Conservation (phyloP, 2,888 invertebrate species). For the Drosophila seclusa region DNA sequence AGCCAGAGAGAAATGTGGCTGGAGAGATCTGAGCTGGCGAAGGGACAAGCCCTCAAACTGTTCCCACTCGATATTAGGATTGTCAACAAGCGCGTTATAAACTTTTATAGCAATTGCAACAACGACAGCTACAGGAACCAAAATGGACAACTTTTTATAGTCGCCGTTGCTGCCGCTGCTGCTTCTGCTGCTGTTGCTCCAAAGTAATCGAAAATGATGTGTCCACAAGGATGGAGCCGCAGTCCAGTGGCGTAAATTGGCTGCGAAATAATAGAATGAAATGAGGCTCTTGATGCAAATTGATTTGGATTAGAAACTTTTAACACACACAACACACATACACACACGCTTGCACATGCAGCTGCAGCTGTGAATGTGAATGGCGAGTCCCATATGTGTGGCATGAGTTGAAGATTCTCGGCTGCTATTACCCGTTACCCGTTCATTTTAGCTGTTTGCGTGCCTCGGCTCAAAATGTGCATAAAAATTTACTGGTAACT, state of each 20-base stretch:
- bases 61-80: slow-evolving; percentile 72
- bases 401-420: slow-evolving; percentile 36
- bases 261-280: slow-evolving; percentile 83
- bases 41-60: slow-evolving; percentile 18
- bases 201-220: slow-evolving; percentile 81
- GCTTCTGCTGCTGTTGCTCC: slow-evolving; percentile 19
- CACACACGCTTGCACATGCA: slow-evolving; percentile 18
- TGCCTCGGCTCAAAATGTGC: slow-evolving; percentile 54
- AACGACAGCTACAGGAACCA: slow-evolving; percentile 31
- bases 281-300: slow-evolving; percentile 84
- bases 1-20: slow-evolving; percentile 28
- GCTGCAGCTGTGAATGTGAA: slow-evolving; percentile 3
- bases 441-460: slow-evolving; percentile 33
- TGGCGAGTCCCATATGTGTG: slow-evolving; percentile 41
- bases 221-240: slow-evolving; percentile 64
- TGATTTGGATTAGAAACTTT: slow-evolving; percentile 83
- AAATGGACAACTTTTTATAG: slow-evolving; percentile 62
- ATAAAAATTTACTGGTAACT: slow-evolving; percentile 64
- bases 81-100: slow-evolving; percentile 82
- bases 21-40: slow-evolving; percentile 8
- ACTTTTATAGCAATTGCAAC: slow-evolving; percentile 80
- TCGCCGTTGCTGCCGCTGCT: slow-evolving; percentile 14
- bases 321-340: slow-evolving; percentile 47
- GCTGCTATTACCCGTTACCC: slow-evolving; percentile 38
- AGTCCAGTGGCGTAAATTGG: slow-evolving; percentile 72